These are phyloP conservation scores for Turdus rufiventris DNA, from an alignment of 2,113 vertebrate species.

Conservation along the genomic window DNA sequence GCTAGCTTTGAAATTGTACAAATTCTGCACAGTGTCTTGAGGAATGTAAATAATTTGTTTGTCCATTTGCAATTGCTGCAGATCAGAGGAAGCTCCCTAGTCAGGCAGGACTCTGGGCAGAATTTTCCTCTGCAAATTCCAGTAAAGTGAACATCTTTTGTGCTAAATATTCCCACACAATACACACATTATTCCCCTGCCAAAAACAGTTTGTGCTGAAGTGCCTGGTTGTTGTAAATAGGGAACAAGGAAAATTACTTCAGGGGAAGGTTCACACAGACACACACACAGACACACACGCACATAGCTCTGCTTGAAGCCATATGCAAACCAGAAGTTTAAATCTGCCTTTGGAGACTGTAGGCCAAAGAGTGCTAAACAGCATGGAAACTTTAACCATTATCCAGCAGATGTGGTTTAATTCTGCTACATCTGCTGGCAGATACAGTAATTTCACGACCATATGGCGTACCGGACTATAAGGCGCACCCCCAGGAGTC, in stretches of 20 bases:
- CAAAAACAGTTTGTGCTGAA: slow-evolving; percentile 26
- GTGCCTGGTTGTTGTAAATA: slow-evolving; percentile 29
- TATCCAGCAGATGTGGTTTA: slow-evolving; percentile 28
- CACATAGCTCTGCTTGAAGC: not conserved
- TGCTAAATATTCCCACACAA: not conserved
- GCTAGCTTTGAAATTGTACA: slow-evolving; percentile 2
- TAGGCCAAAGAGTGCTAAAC: not conserved
- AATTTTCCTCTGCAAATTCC: slow-evolving; percentile 18
- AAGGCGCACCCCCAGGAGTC: too few species aligned
- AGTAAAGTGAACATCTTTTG: slow-evolving; percentile 17
- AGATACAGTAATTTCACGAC: too few species aligned
- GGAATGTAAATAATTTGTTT: slow-evolving; percentile 23
- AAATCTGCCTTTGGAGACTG: not conserved
- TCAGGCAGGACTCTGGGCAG: not conserved
- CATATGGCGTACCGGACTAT: too few species aligned
- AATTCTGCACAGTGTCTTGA: not conserved
- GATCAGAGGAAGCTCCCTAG: not conserved
- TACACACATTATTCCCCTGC: slow-evolving; percentile 18
- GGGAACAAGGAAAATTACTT: not conserved
- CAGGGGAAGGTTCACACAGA: not conserved
- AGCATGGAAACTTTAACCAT: not conserved
- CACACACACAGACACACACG: not conserved
- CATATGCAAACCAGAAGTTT: not conserved
- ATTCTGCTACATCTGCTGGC: slow-evolving; percentile 24
- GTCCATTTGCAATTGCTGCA: slow-evolving; percentile 6